Evolutionary conservation across 1,140 invertebrate species (phyloP).

Genomic region (Sarcophaga peregrina): DNA sequence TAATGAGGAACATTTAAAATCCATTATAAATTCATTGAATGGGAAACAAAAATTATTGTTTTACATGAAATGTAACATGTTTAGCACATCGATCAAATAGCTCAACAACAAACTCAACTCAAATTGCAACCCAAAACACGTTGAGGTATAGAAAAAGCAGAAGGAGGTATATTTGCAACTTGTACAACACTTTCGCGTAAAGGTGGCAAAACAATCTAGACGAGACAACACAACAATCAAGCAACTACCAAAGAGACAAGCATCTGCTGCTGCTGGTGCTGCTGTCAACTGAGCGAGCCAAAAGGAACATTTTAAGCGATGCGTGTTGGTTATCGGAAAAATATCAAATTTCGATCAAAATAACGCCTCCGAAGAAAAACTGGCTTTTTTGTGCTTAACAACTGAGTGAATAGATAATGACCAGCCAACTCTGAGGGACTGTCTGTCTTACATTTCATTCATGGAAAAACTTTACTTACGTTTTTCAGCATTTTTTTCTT

Average conservation of each 20-base stretch:
- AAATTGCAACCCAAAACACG: too few species aligned
- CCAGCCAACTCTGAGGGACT: not conserved
- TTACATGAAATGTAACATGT: constrained; percentile 56
- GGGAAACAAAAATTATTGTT: constrained; percentile 26
- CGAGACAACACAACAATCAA: constrained; percentile 5
- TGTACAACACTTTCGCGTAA: constrained; percentile 21
- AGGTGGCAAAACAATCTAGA: constrained; percentile 39
- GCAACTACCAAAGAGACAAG: constrained; percentile 26
- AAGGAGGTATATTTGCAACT: not conserved
- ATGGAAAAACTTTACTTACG: not conserved
- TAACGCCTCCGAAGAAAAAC: constrained; percentile 44
- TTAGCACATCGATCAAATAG: constrained; percentile 60
- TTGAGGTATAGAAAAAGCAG: not conserved
- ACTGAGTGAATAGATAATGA: not conserved
- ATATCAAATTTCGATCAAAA: constrained; percentile 65
- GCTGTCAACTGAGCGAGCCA: not conserved
- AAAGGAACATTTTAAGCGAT: not conserved
- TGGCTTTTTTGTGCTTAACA: not conserved
- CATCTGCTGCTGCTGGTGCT: constrained; percentile 19
- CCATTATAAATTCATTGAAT: constrained; percentile 11
- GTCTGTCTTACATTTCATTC: constrained; percentile 10
- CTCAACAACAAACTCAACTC: not conserved
- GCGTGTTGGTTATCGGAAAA: constrained; percentile 58
- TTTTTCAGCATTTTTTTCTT: not conserved
- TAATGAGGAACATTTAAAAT: constrained; percentile 2